Conservation (phyloP, 2,113 vertebrate genomes). For the Mixornis gularis region DNA sequence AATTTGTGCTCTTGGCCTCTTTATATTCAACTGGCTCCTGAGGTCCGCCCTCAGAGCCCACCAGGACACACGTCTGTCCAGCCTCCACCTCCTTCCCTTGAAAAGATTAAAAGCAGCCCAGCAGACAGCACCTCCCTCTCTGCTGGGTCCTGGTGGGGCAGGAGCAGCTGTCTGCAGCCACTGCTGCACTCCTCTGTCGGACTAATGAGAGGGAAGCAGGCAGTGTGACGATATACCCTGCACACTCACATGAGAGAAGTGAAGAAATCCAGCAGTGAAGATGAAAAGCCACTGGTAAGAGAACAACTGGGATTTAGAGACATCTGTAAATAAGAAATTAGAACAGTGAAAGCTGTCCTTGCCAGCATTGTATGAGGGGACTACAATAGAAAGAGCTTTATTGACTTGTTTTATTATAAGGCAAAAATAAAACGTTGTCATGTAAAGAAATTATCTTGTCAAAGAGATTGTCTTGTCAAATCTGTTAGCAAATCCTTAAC, state of each 20-base stretch:
- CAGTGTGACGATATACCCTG: not conserved
- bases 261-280: slow-evolving; percentile 22
- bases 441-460: not conserved
- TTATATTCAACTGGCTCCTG: slow-evolving; percentile 14
- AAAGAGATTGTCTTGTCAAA: not conserved
- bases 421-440: not conserved
- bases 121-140: slow-evolving; percentile 21
- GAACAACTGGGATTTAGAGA: slow-evolving; percentile 8
- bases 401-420: not conserved
- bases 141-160: slow-evolving; percentile 47
- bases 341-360: not conserved
- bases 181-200: not conserved
- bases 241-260: not conserved
- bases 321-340: slow-evolving; percentile 28
- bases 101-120: slow-evolving; percentile 40
- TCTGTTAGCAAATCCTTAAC: not conserved
- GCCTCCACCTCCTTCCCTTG: slow-evolving; percentile 59
- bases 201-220: not conserved
- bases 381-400: not conserved
- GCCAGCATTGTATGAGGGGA: not conserved
- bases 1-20: slow-evolving; percentile 12
- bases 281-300: slow-evolving; percentile 77
- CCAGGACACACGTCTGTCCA: slow-evolving; percentile 4
- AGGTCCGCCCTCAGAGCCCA: slow-evolving; percentile 47
- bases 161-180: not conserved